Percentiles rank a stretch among this genome's conserved stretches.
These are phyloP conservation scores for Poeciliopsis infans DNA, from an alignment of 2,797 vertebrate species.

Conservation along the genomic window DNA sequence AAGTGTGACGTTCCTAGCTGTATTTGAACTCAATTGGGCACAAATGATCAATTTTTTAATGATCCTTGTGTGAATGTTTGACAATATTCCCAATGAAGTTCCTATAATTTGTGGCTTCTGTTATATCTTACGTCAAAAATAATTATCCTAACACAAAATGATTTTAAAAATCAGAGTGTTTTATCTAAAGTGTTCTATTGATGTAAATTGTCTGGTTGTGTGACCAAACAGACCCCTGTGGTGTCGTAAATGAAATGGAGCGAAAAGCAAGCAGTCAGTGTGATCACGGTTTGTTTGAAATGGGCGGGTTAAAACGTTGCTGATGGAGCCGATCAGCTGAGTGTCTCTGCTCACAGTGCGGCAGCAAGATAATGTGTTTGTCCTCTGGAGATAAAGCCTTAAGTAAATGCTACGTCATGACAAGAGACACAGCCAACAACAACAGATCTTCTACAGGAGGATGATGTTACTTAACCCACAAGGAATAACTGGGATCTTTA, in stretches of 20 bases:
- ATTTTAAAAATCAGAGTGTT: not conserved
- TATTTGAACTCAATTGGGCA: not conserved
- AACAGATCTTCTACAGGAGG: not conserved
- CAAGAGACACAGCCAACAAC: not conserved
- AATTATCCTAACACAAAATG: not conserved
- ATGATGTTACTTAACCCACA: not conserved
- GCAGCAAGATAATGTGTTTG: slow-evolving; percentile 44
- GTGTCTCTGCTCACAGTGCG: slow-evolving; percentile 1
- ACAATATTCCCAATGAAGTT: not conserved
- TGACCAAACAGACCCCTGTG: not conserved
- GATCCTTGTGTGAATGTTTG: not conserved
- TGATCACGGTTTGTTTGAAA: not conserved
- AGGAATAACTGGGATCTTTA: not conserved
- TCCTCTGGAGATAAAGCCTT: slow-evolving; percentile 44
- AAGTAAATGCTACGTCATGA: not conserved
- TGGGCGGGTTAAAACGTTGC: not conserved
- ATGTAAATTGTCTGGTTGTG: not conserved
- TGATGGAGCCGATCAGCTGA: slow-evolving; percentile 4
- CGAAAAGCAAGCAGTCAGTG: not conserved
- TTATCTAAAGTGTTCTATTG: not conserved
- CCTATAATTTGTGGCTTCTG: not conserved
- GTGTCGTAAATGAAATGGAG: not conserved
- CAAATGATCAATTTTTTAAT: not conserved
- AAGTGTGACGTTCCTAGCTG: not conserved
- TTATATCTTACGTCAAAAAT: not conserved